Base-by-base conservation (phyloP, 1,140 invertebrate genomes). In the Chelonus insularis region DNA sequence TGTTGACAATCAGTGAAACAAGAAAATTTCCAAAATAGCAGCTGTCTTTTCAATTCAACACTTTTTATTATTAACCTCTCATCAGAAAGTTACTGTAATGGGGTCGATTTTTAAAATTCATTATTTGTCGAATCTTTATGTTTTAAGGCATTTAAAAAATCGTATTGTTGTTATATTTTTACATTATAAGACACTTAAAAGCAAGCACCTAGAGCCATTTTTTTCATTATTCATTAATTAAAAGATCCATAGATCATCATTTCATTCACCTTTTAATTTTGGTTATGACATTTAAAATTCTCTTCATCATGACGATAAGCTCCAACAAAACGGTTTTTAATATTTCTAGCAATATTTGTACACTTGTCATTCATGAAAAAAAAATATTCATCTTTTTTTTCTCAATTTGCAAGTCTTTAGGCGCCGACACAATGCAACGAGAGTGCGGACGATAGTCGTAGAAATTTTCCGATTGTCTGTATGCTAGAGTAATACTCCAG, bases 401-500 rank as follows among this genome's bases (percentile, higher is more conserved):
- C 41, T 16, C 7, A 43, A 8, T 43, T 43, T 43, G 7, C 41
- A 8, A 43, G 41, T 43, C 41, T 43, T 43, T 43, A 43, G 41
- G 41, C 16, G 41, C 41, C 41, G 14, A 43, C 41, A 43, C 41
- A 43, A 43, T 43, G 18, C 41, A 16, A 18, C 8, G 41, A 14
- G 14, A 16, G 41, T 16, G 18, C 25, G 41, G 41, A 43, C 41
- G 41, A 43, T 43, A 43, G 41, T 43, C 41, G 41, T 39, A 43
- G 29, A 43, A 55, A 32, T 34, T 29, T 32, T 37, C 25, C 54
- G 34, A 21, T 34, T 21, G 12, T 60, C 48, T 52, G 41, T 65
- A 43, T 67, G 62, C 60, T 32, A 43, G 41, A 43, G 41, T 43
- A 43, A 43, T 43, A 43, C 41, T 16, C 41, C 4, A 20, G 41